These are phyloP conservation scores for Noctua pronuba DNA, from an alignment of 2,888 invertebrate genomes.

Conservation along the genomic window DNA sequence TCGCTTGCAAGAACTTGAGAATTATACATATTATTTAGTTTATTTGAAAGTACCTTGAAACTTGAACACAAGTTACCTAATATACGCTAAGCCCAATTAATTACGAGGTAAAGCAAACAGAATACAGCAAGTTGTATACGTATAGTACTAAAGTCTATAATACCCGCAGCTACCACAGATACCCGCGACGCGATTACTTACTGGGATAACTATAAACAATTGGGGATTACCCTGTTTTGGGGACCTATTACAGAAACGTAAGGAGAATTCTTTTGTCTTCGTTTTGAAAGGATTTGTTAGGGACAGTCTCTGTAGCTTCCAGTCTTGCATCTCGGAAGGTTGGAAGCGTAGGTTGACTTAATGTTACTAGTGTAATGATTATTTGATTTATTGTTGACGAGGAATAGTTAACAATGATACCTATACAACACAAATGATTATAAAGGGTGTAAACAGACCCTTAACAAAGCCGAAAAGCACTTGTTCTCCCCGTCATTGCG, in stretches of 20 bases:
- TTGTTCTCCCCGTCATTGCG: too few species aligned
- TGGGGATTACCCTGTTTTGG: constrained; percentile 63
- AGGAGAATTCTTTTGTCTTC: constrained; percentile 35
- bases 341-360: background rate
- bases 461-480: too few species aligned
- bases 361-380: background rate
- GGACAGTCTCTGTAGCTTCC: background rate
- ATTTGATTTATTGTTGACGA: background rate
- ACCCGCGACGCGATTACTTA: constrained; percentile 52
- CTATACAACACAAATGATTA: background rate
- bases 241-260: constrained; percentile 41
- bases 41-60: background rate
- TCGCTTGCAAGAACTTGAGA: background rate
- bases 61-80: background rate
- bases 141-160: constrained; percentile 46
- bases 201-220: constrained; percentile 70
- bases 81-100: constrained; percentile 44
- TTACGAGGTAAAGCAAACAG: constrained; percentile 46
- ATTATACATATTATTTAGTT: background rate
- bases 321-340: background rate
- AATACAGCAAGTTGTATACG: constrained; percentile 13
- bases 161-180: constrained; percentile 31
- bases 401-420: background rate
- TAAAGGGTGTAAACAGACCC: too few species aligned
- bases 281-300: constrained; percentile 19